Base-by-base conservation (phyloP, 1,140 invertebrate genomes). In the Copidosoma floridanum region DNA sequence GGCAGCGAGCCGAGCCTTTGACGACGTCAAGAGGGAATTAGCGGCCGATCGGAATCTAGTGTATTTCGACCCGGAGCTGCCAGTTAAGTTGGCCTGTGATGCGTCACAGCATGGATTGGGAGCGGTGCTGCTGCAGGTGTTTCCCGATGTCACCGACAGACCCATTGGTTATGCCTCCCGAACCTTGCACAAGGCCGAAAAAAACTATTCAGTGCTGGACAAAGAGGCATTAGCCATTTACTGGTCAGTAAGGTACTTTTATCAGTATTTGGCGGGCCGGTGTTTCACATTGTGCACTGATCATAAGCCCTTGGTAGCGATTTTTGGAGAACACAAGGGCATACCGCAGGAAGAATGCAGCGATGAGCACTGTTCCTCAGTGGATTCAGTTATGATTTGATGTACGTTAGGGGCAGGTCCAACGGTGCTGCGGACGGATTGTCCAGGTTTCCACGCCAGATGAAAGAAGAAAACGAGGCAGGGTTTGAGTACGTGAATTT, bases 401-500 rank as follows among this genome's bases (percentile, higher is more conserved):
- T 7, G n/a, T 24, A 71, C 51, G 58, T 72, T 8, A 69, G 68
- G 26, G 71, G 69, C 1, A 57, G 40, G 35, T 58, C 65, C 0
- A 71, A 71, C 52, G 64, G 52, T 6, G 68, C 54, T 8, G 68
- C 69, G 8, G 71, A 75, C 52, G 69, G 55, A 18, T 53, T 75
- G 14, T 74, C 71, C 5, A 64, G 72, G 50, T 57, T 76, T 26
- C 68, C 68, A 56, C 24, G 68, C 21, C 8, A 29, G 3, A 52
- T 44, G 41, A 51, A 53, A 59, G 43, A 20, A 3, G 11, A 20
- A n/a, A 40, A 21, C 4, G 5, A 11, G 5, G 14, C 3, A 14
- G 24, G 10, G 10, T n/a, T 16, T 16, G 3, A 27, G n/a, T 3
- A 10, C 7, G 6, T 32, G 6, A 7, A 26, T 32, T n/a, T 3